Evolutionary conservation across 2,113 vertebrate species (phyloP), one percentile per base, ranked within the genome.

Genomic region (Pampusana beccarii): DNA sequence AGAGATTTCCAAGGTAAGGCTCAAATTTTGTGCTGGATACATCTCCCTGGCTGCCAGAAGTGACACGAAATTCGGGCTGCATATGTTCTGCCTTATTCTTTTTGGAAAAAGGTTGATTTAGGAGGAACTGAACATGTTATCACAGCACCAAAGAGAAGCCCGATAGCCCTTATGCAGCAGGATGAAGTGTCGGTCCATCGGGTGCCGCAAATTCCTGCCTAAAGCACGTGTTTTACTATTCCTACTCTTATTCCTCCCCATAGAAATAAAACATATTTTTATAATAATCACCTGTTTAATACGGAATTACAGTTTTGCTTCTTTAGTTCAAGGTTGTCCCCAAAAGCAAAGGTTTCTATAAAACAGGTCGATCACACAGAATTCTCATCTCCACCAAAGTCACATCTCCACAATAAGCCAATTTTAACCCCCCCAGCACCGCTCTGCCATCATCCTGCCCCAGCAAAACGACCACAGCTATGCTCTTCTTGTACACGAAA

Each of bases 391-490:
- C 40, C 62, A 51, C 25, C 64, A 72, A 85, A 60, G n/a, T 46
- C 19, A 17, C 0, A 29, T 4, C 14, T 18, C 64, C 3, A 18
- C 33, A 62, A 1, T 14, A 58, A 1, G 4, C 29, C 6, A 65
- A 60, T 6, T 50, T 16, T 28, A 74, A 54, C 9, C 7, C 28
- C 24, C 21, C 12, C 11, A 11, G 3, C 13, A 21, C 11, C 3
- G 5, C 15, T 33, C 42, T 46, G 23, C 51, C 56, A 33, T 72
- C 79, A 82, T 46, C 51, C 40, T 28, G 38, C 5, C 5, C 33
- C 29, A 17, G 10, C 16, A 44, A 75, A 25, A 73, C 0, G 9
- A 21, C 5, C 26, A 40, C 0, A 0, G 34, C 26, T 50, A 17
- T 13, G 42, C 6, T 72, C 53, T 79, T 29, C 44, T 23, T 0